Percentiles rank a stretch among this genome's conserved stretches.
Conservation (phyloP, 1,140 invertebrate species). For the Drosophila santomea region DNA sequence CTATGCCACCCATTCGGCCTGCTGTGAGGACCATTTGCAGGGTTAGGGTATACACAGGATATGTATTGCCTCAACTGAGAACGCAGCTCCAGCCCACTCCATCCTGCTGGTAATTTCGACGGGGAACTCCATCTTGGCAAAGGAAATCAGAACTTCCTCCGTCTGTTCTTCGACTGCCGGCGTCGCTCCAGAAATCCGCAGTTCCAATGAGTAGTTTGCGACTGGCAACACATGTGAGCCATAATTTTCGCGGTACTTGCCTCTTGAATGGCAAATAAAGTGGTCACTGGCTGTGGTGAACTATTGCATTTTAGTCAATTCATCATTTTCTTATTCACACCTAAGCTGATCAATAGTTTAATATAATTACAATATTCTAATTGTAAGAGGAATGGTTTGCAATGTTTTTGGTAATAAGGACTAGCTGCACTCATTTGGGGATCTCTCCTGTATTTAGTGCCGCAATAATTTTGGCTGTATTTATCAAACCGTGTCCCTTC, state of each 20-base stretch:
- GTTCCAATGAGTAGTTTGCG: conserved; percentile 52
- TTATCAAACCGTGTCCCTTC: conserved; percentile 57
- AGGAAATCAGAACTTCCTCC: conserved; percentile 32
- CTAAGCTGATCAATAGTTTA: neutral
- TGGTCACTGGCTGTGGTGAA: conserved; percentile 1
- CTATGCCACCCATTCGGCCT: conserved; percentile 10
- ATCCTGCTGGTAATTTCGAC: conserved; percentile 2
- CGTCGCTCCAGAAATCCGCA: conserved; percentile 36
- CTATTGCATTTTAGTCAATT: neutral
- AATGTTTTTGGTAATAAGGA: too few species aligned
- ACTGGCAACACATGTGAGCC: conserved; percentile 67
- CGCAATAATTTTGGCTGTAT: conserved; percentile 67
- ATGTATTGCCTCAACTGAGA: neutral
- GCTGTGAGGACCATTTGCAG: conserved; percentile 32
- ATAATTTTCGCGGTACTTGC: conserved; percentile 68
- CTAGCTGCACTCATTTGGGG: too few species aligned
- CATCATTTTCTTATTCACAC: too few species aligned
- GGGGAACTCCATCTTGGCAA: conserved; percentile 33
- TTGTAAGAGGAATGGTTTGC: too few species aligned
- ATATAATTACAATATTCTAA: accelerated
- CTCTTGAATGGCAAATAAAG: conserved; percentile 43
- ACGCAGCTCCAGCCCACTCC: neutral
- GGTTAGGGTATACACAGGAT: neutral
- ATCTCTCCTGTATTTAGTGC: conserved; percentile 7
- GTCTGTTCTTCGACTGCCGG: conserved; percentile 31